Base-by-base conservation (phyloP, 2,113 vertebrate species). In the Oxygymnocypris stewartii region DNA sequence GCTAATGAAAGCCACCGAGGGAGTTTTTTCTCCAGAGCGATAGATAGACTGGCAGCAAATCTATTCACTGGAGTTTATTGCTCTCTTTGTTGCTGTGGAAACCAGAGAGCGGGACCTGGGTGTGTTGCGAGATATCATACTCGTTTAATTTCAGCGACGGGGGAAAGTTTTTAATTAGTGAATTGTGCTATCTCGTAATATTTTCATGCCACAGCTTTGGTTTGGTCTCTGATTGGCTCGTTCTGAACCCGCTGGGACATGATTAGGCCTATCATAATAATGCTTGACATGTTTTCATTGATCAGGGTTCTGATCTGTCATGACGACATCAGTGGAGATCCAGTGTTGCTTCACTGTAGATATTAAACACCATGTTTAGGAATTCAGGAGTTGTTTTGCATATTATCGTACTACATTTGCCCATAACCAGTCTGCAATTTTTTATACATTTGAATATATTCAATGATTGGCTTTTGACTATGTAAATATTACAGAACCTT, bases 21-120 rank as follows among this genome's bases (percentile, higher is more conserved):
- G 65, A 82, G 51, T n/a, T n/a, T 82, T 51, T 71, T 71, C 12
- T 65, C 3, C 7, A 42, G 42, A 49, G 78, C 78, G 51, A 80
- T 80, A 14, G 61, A 82, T 71, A 87, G 88, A 89, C 86, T 76
- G 79, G 84, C 84, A 88, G 86, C 42, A 91, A 92, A 91, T 91
- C 84, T 85, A 88, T 90, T 83, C 61, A 73, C 79, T 61, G 83
- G 16, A 67, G 85, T 92, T 90, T 91, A 91, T 90, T 91, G 91
- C 93, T 89, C 92, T 92, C 83, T 92, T 90, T 89, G 94, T 95
- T 94, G 91, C 93, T 91, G 86, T 93, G 93, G 94, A 92, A 94
- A 94, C 93, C 77, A 88, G 76, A 85, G 81, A 47, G 74, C 69
- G 4, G 42, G 87, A 89, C 77, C 79, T 82, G 54, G 63, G 79